Evolutionary conservation across 2,797 vertebrate genomes (phyloP), one percentile per base, ranked within the genome.

Genomic region (Tinamus major): DNA sequence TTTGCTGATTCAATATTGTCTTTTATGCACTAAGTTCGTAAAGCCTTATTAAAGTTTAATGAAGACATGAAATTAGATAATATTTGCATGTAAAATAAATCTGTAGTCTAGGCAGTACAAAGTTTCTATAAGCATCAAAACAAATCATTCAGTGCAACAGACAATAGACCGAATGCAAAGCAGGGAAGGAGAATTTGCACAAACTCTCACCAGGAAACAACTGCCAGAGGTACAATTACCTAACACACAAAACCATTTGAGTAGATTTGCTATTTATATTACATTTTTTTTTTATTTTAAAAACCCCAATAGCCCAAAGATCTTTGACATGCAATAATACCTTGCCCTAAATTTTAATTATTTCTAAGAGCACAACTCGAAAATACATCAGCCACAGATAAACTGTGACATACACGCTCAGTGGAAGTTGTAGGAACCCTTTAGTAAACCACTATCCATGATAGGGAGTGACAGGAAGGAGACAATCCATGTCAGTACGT

Each of bases 1-100:
- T 95, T 96, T 96, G 83, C 89, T 93, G 87, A 90, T 94, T 94
- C 87, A 96, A 79, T 91, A 87, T 95, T 91, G 74, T 91, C 69
- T 95, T 94, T 93, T 85, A 94, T 87, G 89, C 81, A 65, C n/a
- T 80, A 9, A 19, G 56, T 91, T 95, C 0, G 1, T 93, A 95
- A 93, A 88, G 49, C 62, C 87, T 95, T 97, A 93, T 95, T 94
- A 96, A 96, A 96, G 79, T 93, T 93, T 94, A 96, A 97, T 95
- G 92, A 96, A 94, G 93, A 90, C 92, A 94, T 16, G 21, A 89
- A 91, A 95, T 93, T 41, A 9, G 87, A 92, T 94, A 94, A 92
- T 85, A 96, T 96, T 94, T 95, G 89, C 90, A 92, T 95, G 91
- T 89, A 95, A 94, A 96, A 95, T 94, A 92, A 96, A 87, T 91